phyloP scores from a whole-genome alignment of 1,140 invertebrate genomes.

The Procambarus clarkii region DNA sequence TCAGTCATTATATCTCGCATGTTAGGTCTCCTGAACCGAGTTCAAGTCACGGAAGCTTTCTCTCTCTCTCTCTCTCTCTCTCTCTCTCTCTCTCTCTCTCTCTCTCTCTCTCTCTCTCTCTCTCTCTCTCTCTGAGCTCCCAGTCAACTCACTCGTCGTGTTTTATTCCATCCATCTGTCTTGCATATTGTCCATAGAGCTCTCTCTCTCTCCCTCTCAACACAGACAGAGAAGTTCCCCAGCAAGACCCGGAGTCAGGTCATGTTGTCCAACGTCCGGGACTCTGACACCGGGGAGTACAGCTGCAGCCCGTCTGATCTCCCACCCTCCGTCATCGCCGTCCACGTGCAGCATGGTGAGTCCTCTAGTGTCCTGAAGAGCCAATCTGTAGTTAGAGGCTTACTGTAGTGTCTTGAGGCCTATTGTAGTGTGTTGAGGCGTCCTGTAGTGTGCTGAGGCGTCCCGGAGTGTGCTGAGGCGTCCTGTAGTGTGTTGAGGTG shows the following conservation, averaged over 20 bases:
- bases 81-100: background rate
- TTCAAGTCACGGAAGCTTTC: no score
- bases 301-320: slow-evolving; percentile 49
- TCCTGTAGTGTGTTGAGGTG: no score
- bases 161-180: no score
- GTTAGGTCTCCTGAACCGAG: no score
- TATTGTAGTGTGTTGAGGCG: no score
- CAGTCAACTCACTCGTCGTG: background rate
- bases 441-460: no score
- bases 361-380: background rate
- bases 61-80: no score
- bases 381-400: no score
- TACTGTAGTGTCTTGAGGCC: no score
- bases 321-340: slow-evolving; percentile 32
- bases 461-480: no score
- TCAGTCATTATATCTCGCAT: no score
- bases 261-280: slow-evolving; percentile 37
- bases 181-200: no score
- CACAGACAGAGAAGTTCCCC: slow-evolving; percentile 44
- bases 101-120: background rate
- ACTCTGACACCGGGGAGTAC: slow-evolving; percentile 33
- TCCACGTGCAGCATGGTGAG: slow-evolving; percentile 50
- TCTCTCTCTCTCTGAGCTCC: background rate
- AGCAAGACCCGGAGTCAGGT: slow-evolving; percentile 41
- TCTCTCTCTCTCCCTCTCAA: background rate